Conservation (phyloP, 1,140 invertebrate genomes). For the Colletes latitarsis region DNA sequence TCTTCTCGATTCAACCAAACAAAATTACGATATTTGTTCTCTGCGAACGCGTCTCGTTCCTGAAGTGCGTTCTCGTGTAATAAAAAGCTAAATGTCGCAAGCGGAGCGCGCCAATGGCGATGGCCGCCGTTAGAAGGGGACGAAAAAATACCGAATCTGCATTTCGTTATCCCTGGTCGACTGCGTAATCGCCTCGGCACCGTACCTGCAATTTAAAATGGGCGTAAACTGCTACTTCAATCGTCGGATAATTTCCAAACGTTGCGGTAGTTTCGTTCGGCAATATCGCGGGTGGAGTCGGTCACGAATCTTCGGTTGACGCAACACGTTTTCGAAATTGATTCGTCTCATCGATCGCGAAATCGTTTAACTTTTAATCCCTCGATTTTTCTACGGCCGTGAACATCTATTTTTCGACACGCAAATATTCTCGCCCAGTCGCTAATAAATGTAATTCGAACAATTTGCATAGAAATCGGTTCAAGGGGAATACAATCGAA, state of each 20-base stretch:
- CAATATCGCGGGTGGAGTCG: slow-evolving; percentile 70
- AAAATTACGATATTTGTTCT: no score
- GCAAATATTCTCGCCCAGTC: no score
- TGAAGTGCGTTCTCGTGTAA: no score
- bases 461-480: not conserved
- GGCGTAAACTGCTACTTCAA: slow-evolving; percentile 67
- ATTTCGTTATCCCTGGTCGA: slow-evolving; percentile 61
- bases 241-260: slow-evolving; percentile 66
- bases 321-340: slow-evolving; percentile 60
- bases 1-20: not conserved
- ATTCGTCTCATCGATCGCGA: slow-evolving; percentile 58
- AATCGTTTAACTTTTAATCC: slow-evolving; percentile 25
- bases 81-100: slow-evolving; percentile 39
- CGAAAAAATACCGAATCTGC: slow-evolving; percentile 57
- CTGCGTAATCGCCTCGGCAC: slow-evolving; percentile 63
- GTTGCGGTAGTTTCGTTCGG: slow-evolving; percentile 70
- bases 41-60: no score
- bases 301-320: slow-evolving; percentile 69
- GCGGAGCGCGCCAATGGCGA: slow-evolving; percentile 14
- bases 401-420: no score
- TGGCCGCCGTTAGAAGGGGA: not conserved
- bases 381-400: no score
- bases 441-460: not conserved
- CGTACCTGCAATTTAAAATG: slow-evolving; percentile 71
- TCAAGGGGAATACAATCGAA: slow-evolving; percentile 8